Evolutionary conservation across 2,113 vertebrate species (phyloP), one percentile per base, ranked within the genome.

Genomic region (Micronycteris hirsuta): DNA sequence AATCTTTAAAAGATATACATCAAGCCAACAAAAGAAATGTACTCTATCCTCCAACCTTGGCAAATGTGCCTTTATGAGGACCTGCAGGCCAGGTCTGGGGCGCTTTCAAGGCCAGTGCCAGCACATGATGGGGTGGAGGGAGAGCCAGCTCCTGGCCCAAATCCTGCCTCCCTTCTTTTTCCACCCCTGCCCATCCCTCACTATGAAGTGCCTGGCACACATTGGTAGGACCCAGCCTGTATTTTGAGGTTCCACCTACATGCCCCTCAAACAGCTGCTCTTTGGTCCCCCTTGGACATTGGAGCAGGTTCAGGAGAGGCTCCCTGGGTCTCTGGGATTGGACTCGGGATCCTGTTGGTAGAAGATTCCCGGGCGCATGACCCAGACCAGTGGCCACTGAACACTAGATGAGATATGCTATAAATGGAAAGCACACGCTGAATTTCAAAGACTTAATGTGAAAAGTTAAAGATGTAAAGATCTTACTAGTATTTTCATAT

Each of bases 91-190:
- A 67, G 6, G 4, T 54, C 36, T 81, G n/a, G 11, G 31, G 28
- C 14, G 9, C 5, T 54, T 56, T 36, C 52, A 58, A 84, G 56
- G 22, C 33, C 16, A 11, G 2, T 43, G 28, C 9, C 17, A 20
- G 15, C 0, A 0, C 0, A 1, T 17, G 17, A 43, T 43, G 7
- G 56, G 31, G 5, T 54, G 1, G 7, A 14, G 36, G 38, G 36
- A 38, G 31, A 65, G 6, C 26, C 4, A 2, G 15, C 45, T 65
- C 74, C 54, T 20, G n/a, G 13, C 38, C 19, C n/a, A 19, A 0
- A 0, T 36, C 22, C 49, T 4, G 2, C 58, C 58, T 19, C 73
- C 28, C 65, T 82, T 67, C 41, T n/a, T 58, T 78, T 28, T 28
- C 38, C 31, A 20, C 6, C 24, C 28, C 58, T 77, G 28, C 58